Evolutionary conservation across 2,113 vertebrate species (phyloP).

Genomic region (Seriola dumerili): DNA sequence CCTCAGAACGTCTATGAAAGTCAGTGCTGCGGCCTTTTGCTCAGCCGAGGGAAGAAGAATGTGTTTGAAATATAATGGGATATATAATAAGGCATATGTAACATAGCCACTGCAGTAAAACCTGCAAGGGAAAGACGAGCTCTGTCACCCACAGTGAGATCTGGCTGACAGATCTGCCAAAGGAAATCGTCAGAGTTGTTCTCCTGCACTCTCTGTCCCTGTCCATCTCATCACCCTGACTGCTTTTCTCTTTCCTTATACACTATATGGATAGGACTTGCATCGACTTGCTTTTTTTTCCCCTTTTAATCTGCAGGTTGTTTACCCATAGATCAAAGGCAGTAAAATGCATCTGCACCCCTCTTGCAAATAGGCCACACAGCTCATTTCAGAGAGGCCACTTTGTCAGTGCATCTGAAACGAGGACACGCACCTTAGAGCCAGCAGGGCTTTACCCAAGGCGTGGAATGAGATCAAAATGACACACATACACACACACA

Average conservation of each 20-base stretch:
- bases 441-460: conserved; percentile 64
- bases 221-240: conserved; percentile 7
- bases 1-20: conserved; percentile 50
- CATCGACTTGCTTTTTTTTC: neutral
- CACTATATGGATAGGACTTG: conserved; percentile 10
- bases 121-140: conserved; percentile 40
- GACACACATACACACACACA: conserved; percentile 19
- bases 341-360: conserved; percentile 58
- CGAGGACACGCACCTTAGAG: conserved; percentile 66
- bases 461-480: conserved; percentile 67
- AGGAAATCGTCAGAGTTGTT: conserved; percentile 34
- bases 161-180: conserved; percentile 40
- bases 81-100: conserved; percentile 61
- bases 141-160: conserved; percentile 48
- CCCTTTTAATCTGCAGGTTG: conserved; percentile 47
- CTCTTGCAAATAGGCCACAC: conserved; percentile 63
- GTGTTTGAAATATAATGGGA: conserved; percentile 65
- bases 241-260: conserved; percentile 4
- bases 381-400: conserved; percentile 68
- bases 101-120: conserved; percentile 53
- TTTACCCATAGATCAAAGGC: conserved; percentile 69
- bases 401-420: conserved; percentile 65
- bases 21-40: conserved; percentile 44
- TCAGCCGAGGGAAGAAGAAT: conserved; percentile 49
- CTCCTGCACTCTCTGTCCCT: conserved; percentile 14